Base-by-base conservation (phyloP, 64 coral and sea anemone species). In the Acropora tenuis region DNA sequence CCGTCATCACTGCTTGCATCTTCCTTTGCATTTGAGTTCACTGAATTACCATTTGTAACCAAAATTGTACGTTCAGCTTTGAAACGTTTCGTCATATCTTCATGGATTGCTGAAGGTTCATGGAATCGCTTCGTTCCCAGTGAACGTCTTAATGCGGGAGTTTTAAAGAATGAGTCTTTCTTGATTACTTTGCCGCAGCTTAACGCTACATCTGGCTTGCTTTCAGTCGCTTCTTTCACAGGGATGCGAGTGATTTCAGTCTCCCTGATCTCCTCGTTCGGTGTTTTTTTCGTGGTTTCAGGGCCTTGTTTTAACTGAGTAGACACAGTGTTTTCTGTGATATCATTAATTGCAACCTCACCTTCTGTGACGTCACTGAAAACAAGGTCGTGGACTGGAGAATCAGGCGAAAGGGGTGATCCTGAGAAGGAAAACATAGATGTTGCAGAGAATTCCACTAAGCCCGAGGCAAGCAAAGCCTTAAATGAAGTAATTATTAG, bases 101-200 rank as follows among this genome's bases (percentile, higher is more conserved):
- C 17, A 19, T 72, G 50, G 46, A 11, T 86, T 9, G 80, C 19
- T 3, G 30, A 43, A 4, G 90, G 90, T 73, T 86, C 86, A 49
- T 47, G 76, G n/a, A 92, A 92, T 44, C 81, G 50, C 60, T 86
- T 92, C 4, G 41, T 45, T 86, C 90, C 17, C 3, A 48, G 52
- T 18, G 82, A 92, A 20, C 74, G 50, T 11, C 74, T 74, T 4
- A 86, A 17, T 68, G 80, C 90, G 40, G 80, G 42, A 61, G 60
- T 73, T 86, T 48, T 92, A 68, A 41, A 65, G 8, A 75, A 11
- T 1, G 90, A 86, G 47, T 48, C 74, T 16, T 15, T 59, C 13
- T 74, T 49, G 12, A 17, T 13, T 17, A 59, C 40, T 17, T 9
- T 40, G 45, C 61, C 17, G n/a, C 18, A n/a, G 47, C 47, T 65